These are phyloP conservation scores for Hecatera dysodea DNA, from an alignment of 2,888 invertebrate genomes.

Conservation along the genomic window DNA sequence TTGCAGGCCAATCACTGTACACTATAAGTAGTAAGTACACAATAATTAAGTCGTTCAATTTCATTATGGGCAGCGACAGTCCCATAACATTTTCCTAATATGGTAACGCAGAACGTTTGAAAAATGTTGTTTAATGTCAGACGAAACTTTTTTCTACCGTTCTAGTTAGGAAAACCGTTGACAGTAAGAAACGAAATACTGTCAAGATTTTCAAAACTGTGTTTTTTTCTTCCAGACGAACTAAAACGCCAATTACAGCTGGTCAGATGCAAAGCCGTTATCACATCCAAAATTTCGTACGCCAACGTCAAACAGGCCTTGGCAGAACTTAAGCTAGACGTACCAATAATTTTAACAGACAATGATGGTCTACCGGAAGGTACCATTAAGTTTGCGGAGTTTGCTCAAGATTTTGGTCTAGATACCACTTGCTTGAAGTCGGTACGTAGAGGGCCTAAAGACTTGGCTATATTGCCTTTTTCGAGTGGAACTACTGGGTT, in stretches of 20 bases:
- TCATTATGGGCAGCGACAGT: not conserved
- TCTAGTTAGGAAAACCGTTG: no score
- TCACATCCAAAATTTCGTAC: conserved; percentile 91
- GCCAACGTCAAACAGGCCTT: conserved; percentile 87
- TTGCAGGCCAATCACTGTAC: no score
- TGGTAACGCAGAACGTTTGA: not conserved
- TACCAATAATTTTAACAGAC: conserved; percentile 89
- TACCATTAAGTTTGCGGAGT: conserved; percentile 92
- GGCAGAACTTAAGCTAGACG: conserved; percentile 80
- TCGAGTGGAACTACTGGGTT: conserved; percentile 97
- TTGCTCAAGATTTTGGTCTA: conserved; percentile 89
- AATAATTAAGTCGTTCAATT: no score
- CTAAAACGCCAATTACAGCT: conserved; percentile 92
- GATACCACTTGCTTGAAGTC: conserved; percentile 88
- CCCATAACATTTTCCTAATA: not conserved
- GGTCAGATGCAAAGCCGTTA: conserved; percentile 92
- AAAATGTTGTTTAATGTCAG: not conserved
- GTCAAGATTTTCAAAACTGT: not conserved
- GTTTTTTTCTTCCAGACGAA: conserved; percentile 91
- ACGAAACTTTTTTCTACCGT: no score
- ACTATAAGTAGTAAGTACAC: no score
- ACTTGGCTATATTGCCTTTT: conserved; percentile 94
- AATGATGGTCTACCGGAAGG: conserved; percentile 88
- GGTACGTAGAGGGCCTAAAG: conserved; percentile 86
- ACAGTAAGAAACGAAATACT: no score